Conservation (phyloP, 2,888 invertebrate species). For the Gibbula magus region DNA sequence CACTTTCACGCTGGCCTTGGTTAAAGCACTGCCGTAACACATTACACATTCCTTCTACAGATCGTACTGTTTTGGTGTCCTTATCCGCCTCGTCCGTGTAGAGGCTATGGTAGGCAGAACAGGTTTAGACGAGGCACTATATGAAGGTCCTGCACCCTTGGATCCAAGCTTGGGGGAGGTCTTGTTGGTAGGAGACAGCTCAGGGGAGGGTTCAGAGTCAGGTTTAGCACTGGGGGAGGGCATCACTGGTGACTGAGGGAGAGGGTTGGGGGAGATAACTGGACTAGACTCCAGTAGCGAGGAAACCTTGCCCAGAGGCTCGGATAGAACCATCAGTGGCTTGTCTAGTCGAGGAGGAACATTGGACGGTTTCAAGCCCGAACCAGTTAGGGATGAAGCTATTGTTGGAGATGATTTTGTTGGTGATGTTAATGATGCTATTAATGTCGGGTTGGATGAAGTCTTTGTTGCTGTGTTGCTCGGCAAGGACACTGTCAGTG, state of each 20-base stretch:
- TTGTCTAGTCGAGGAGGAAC: conserved; percentile 6
- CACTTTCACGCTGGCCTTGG: too few species aligned
- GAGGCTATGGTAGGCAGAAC: conserved; percentile 61
- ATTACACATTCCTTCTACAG: conserved; percentile 41
- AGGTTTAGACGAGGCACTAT: conserved; percentile 61
- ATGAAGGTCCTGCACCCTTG: conserved; percentile 48
- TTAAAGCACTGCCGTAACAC: too few species aligned
- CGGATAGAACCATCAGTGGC: conserved; percentile 38
- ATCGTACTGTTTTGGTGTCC: conserved; percentile 71
- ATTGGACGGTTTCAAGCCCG: conserved; percentile 1
- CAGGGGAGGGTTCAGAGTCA: conserved; percentile 18
- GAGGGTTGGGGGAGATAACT: conserved; percentile 32
- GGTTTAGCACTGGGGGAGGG: conserved; percentile 17
- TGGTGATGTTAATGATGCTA: conserved; percentile 9
- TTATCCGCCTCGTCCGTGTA: conserved; percentile 68
- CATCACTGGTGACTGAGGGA: not conserved
- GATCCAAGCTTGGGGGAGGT: conserved; percentile 17
- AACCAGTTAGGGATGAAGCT: conserved; percentile 17
- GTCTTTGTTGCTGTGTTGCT: conserved; percentile 20
- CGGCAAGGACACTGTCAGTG: conserved; percentile 5
- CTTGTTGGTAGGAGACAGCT: not conserved
- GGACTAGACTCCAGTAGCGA: conserved; percentile 63
- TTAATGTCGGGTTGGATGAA: conserved; percentile 2
- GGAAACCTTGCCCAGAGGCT: conserved; percentile 65
- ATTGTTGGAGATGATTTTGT: not conserved